A percentile compares a stretch with the other conserved stretches of the same genome.
These are phyloP conservation scores for Amiota mariae DNA, from an alignment of 2,888 invertebrate genomes.

Conservation along the genomic window DNA sequence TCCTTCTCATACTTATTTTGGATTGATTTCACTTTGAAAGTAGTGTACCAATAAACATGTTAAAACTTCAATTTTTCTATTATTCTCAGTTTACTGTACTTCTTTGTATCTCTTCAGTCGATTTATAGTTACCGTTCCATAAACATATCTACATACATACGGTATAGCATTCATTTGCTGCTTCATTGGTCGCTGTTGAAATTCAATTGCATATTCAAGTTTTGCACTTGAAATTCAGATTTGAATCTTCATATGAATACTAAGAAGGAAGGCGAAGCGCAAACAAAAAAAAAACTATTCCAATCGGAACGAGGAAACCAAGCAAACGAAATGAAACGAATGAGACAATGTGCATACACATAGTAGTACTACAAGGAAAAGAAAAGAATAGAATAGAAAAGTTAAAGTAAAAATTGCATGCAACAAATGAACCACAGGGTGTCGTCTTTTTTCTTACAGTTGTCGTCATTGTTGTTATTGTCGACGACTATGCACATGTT, in stretches of 20 bases:
- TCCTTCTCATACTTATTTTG: too few relatives aligned
- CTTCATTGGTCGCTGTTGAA: conserved; percentile 30
- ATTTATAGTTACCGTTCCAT: too few relatives aligned
- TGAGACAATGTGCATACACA: too few relatives aligned
- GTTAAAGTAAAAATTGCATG: not conserved
- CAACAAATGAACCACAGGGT: conserved; percentile 57
- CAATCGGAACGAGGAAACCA: conserved; percentile 35
- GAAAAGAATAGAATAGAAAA: conserved; percentile 51
- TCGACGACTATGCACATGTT: conserved; percentile 47
- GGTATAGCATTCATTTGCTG: not conserved
- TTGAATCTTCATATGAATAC: conserved; percentile 66
- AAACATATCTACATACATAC: not conserved
- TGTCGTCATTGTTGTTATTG: not conserved
- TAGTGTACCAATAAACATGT: too few relatives aligned
- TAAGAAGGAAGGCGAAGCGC: conserved; percentile 39
- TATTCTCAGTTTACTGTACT: too few relatives aligned
- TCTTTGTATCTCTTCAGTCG: too few relatives aligned
- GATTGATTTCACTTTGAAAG: too few relatives aligned
- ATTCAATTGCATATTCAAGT: conserved; percentile 66
- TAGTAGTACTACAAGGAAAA: conserved; percentile 41
- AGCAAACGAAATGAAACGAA: conserved; percentile 21
- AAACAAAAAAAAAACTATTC: conserved; percentile 4
- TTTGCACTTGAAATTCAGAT: conserved; percentile 67
- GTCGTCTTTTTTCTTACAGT: conserved; percentile 38
- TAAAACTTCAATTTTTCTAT: too few relatives aligned